Base-by-base conservation (phyloP, 2,888 invertebrate genomes). In the Meta bourneti region DNA sequence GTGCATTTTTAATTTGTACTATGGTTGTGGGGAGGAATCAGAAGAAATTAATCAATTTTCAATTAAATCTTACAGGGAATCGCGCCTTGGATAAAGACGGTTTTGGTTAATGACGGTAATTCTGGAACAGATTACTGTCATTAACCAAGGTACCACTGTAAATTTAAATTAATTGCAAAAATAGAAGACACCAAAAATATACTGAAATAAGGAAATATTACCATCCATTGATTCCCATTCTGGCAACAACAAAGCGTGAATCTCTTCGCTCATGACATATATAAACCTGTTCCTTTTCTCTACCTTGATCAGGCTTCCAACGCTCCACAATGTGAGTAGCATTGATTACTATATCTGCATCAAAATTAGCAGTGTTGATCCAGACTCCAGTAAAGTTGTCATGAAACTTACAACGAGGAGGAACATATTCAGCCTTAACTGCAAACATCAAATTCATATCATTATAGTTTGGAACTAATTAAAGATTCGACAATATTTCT, bases 311-410 rank as follows among this genome's bases (percentile, higher is more conserved):
- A 0, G 99, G 98, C 95, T 98, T 98, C 95, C 98, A 98, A 0
- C 98, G 98, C 95, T 99, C 99, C 94, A 98, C 97, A 70, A 99
- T 98, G 94, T 99, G 99, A 0, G 99, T 99, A 94, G 98, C 98
- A 94, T 99, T 99, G 72, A 99, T 98, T 78, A 96, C 96, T 0
- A 98, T 97, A 95, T 98, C 98, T 0, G 99, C 99, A 95, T 99
- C 98, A 93, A 98, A 97, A 94, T 99, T 99, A 0, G 99, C 99
- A 0, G 99, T 99, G 94, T 99, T 99, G 84, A 99, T 98, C 99
- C 99, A 99, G 48, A 97, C 96, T 0, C 99, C 99, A 0, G 97
- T 96, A 95, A 98, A 98, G 95, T 99, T 99, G 95, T 98, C 97
- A 0, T 99, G 98, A 91, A 99, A 95, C 77, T 98, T 96, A 94